phyloP scores from a whole-genome alignment of 2,888 invertebrate species.

The Silvanus unidentatus region DNA sequence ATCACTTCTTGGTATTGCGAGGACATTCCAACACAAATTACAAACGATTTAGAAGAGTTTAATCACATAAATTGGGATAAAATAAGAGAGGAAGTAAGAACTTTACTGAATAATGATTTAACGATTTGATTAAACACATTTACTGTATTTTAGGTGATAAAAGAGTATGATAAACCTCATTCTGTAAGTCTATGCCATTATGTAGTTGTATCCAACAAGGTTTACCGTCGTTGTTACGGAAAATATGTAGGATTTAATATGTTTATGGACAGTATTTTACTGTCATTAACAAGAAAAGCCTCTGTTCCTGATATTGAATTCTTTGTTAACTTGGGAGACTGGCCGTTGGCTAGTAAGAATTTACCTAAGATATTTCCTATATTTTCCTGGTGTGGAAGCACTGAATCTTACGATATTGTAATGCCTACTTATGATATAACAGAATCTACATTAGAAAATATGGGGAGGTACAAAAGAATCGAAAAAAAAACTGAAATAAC shows the following conservation, averaged over 20 bases:
- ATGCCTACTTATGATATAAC: slow-evolving; percentile 95
- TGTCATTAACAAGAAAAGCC: slow-evolving; percentile 76
- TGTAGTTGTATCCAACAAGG: slow-evolving; percentile 71
- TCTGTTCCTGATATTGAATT: slow-evolving; percentile 81
- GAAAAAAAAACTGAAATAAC: neutral
- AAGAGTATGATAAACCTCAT: slow-evolving; percentile 70
- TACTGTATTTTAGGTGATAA: slow-evolving; percentile 42
- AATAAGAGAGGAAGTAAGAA: slow-evolving; percentile 47
- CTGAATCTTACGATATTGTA: slow-evolving; percentile 78
- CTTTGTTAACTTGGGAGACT: slow-evolving; percentile 90
- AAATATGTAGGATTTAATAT: slow-evolving; percentile 93
- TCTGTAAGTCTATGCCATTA: slow-evolving; percentile 88
- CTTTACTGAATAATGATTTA: neutral
- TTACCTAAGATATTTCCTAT: slow-evolving; percentile 62
- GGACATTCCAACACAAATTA: slow-evolving; percentile 61
- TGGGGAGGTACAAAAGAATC: slow-evolving; percentile 67
- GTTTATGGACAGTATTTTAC: slow-evolving; percentile 84
- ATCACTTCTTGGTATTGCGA: slow-evolving; percentile 61
- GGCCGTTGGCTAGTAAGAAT: slow-evolving; percentile 68
- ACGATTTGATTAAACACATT: slow-evolving; percentile 3
- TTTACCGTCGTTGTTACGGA: slow-evolving; percentile 86
- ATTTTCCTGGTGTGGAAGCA: slow-evolving; percentile 95
- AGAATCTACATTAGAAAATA: slow-evolving; percentile 85
- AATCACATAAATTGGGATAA: slow-evolving; percentile 62
- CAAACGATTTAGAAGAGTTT: slow-evolving; percentile 65